A percentile compares a stretch with the other conserved stretches of the same genome.
Conservation (phyloP, 2,888 invertebrate species). For the Arrhopalites spinosus region DNA sequence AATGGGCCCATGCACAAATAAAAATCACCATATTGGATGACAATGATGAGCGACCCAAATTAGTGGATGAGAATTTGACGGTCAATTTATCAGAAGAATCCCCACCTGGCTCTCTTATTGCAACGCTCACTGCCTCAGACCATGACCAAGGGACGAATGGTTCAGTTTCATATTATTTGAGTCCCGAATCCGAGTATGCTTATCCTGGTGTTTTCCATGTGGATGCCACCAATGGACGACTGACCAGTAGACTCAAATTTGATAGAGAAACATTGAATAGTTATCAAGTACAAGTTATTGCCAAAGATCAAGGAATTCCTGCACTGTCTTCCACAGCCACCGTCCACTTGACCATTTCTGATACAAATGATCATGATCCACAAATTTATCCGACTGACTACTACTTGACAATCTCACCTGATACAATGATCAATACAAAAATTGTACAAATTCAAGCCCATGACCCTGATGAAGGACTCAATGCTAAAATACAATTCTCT, state of each 20-base stretch:
- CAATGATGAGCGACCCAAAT: constrained; percentile 86
- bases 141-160: constrained; percentile 93
- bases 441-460: constrained; percentile 77
- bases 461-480: constrained; percentile 87
- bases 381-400: constrained; percentile 89
- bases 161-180: constrained; percentile 81
- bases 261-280: constrained; percentile 79
- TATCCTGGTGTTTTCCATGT: constrained; percentile 84
- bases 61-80: constrained; percentile 71
- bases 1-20: constrained; percentile 86
- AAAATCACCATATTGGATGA: constrained; percentile 91
- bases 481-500: constrained; percentile 78
- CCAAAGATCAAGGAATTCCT: constrained; percentile 88
- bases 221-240: constrained; percentile 82
- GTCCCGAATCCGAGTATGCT: constrained; percentile 74
- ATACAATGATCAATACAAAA: constrained; percentile 69
- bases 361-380: constrained; percentile 91
- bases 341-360: constrained; percentile 76
- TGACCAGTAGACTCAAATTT: constrained; percentile 75
- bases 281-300: constrained; percentile 83
- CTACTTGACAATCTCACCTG: constrained; percentile 69
- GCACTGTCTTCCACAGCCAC: constrained; percentile 89
- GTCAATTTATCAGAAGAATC: constrained; percentile 80
- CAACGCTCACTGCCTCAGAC: constrained; percentile 83
- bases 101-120: constrained; percentile 77